A percentile compares a stretch with the other conserved stretches of the same genome.
These are phyloP conservation scores for Drosophila baimaii DNA, from an alignment of 1,140 invertebrate species.

Conservation along the genomic window DNA sequence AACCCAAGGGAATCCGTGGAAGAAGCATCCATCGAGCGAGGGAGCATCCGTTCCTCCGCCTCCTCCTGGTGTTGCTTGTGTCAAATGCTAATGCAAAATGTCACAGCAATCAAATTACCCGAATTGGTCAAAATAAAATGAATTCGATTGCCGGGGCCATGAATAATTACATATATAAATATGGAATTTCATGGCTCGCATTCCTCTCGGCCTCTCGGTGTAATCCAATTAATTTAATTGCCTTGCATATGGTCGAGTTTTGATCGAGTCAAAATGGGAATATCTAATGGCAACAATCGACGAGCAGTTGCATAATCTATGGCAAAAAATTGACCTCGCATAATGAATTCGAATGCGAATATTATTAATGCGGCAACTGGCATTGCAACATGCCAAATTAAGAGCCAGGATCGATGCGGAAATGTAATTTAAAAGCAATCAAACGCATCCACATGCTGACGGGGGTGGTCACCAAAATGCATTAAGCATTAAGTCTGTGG, in stretches of 20 bases:
- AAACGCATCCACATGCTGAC: slow-evolving; percentile 69
- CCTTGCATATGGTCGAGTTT: slow-evolving; percentile 12
- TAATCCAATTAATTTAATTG: slow-evolving; percentile 43
- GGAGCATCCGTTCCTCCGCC: slow-evolving; percentile 1
- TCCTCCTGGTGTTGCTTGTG: slow-evolving; percentile 33
- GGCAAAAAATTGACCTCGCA: slow-evolving; percentile 26
- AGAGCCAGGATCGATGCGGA: slow-evolving; percentile 21
- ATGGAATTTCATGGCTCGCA: slow-evolving; percentile 29
- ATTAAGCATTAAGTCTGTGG: slow-evolving; percentile 53
- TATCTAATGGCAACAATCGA: slow-evolving; percentile 28
- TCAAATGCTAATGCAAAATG: slow-evolving; percentile 72
- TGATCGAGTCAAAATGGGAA: slow-evolving; percentile 32
- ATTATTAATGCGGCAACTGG: slow-evolving; percentile 26
- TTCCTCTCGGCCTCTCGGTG: not conserved
- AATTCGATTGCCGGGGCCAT: slow-evolving; percentile 24
- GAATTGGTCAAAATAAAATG: slow-evolving; percentile 38
- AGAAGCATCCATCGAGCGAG: not conserved
- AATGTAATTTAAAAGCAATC: slow-evolving; percentile 76
- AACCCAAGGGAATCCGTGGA: not conserved
- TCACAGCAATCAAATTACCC: slow-evolving; percentile 63
- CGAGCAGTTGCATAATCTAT: slow-evolving; percentile 12
- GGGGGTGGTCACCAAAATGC: slow-evolving; percentile 58
- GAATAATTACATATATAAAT: slow-evolving; percentile 48
- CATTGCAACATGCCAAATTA: slow-evolving; percentile 37
- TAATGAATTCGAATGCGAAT: slow-evolving; percentile 38